Percentiles rank a stretch among this genome's conserved stretches.
These are phyloP conservation scores for Ovis canadensis DNA, from an alignment of 2,113 vertebrate genomes.

Conservation along the genomic window DNA sequence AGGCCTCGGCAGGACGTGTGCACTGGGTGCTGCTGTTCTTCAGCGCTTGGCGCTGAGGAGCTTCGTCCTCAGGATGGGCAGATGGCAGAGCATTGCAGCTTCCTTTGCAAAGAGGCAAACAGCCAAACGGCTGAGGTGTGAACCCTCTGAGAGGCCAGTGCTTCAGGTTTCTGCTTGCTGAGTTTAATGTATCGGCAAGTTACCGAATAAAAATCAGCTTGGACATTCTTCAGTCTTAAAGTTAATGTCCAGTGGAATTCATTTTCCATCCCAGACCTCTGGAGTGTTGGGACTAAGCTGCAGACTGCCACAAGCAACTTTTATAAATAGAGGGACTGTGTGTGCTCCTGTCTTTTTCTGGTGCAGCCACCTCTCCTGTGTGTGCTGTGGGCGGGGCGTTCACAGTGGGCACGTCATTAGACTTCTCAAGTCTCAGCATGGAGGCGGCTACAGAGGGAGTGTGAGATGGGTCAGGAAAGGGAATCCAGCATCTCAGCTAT, in stretches of 20 bases:
- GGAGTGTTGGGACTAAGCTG: not conserved
- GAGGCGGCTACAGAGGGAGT: not conserved
- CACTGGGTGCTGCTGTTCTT: slow-evolving; percentile 47
- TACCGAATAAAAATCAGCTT: not conserved
- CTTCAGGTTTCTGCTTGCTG: slow-evolving; percentile 12
- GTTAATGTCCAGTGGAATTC: slow-evolving; percentile 36
- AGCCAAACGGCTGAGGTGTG: slow-evolving; percentile 57
- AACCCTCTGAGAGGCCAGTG: slow-evolving; percentile 39
- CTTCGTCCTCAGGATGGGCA: not conserved
- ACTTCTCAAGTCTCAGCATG: not conserved
- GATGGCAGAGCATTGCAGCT: slow-evolving; percentile 12
- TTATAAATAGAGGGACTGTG: not conserved
- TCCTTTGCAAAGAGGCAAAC: slow-evolving; percentile 63
- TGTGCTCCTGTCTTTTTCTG: not conserved
- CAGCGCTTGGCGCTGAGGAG: slow-evolving; percentile 51
- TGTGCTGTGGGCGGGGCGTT: not conserved
- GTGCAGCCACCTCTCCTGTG: not conserved
- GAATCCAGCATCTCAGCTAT: not conserved
- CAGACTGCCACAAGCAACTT: not conserved
- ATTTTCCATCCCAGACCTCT: not conserved
- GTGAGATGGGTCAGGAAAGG: not conserved
- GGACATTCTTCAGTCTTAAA: not conserved
- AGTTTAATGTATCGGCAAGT: not conserved
- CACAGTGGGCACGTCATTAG: not conserved
- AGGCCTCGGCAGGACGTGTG: slow-evolving; percentile 16